Percentiles rank a stretch among this genome's conserved stretches.
Evolutionary conservation across 2,113 vertebrate genomes (phyloP).

Genomic region (Hipposideros armiger): DNA sequence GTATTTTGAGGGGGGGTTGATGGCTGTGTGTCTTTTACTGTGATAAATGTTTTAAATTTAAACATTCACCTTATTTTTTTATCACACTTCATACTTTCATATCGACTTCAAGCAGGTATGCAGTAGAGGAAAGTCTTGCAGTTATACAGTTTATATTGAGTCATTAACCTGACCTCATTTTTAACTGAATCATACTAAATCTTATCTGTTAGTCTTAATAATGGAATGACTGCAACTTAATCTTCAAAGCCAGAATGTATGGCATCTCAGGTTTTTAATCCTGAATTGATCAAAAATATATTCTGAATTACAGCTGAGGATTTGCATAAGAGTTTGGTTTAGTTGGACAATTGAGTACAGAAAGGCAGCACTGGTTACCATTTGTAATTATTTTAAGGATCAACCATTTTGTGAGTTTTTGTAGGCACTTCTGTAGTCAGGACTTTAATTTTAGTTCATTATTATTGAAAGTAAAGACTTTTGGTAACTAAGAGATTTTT

Average conservation of each 20-base stretch:
- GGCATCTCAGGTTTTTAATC: neutral
- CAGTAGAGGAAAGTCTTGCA: neutral
- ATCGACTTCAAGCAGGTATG: neutral
- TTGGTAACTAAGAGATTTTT: slow-evolving; percentile 52
- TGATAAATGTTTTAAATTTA: too few species aligned
- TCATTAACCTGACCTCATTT: neutral
- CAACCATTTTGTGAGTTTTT: slow-evolving; percentile 24
- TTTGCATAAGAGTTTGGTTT: slow-evolving; percentile 46
- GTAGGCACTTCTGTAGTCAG: neutral
- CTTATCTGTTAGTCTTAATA: slow-evolving; percentile 30
- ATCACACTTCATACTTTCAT: neutral
- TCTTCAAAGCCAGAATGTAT: slow-evolving; percentile 15
- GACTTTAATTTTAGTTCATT: slow-evolving; percentile 54
- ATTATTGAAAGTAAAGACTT: slow-evolving; percentile 22
- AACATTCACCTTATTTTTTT: too few species aligned
- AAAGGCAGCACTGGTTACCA: neutral
- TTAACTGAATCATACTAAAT: slow-evolving; percentile 7
- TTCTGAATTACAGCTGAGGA: neutral
- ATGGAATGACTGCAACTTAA: neutral
- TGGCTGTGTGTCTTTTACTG: too few species aligned
- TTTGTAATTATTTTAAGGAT: slow-evolving; percentile 46
- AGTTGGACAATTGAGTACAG: neutral
- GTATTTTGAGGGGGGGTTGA: too few species aligned
- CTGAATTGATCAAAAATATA: slow-evolving; percentile 13
- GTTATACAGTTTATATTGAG: neutral